Evolutionary conservation across 2,113 vertebrate genomes (phyloP).

Genomic region (Haemorhous mexicanus): DNA sequence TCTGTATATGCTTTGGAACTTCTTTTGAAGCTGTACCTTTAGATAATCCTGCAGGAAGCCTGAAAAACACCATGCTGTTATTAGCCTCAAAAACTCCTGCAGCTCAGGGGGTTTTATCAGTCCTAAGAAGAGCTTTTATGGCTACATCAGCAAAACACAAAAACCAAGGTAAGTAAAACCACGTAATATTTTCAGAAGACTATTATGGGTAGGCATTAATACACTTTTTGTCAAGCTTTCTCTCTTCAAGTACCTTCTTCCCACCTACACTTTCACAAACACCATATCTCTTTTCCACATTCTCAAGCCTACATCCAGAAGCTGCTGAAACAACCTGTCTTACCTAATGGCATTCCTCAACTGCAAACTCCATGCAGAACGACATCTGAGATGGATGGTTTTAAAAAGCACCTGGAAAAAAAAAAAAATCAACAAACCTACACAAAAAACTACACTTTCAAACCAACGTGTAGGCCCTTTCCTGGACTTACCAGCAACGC

Average conservation of each 20-base stretch:
- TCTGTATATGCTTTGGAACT: not conserved
- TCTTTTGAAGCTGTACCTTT: not conserved
- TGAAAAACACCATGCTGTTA: not conserved
- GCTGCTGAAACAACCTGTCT: not conserved
- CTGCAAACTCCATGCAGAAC: not conserved
- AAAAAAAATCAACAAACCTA: not conserved
- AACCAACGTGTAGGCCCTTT: not conserved
- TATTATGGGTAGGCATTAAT: not conserved
- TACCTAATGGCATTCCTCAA: not conserved
- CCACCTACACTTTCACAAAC: not conserved
- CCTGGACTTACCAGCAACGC: not conserved
- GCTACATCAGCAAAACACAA: not conserved
- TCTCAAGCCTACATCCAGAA: not conserved
- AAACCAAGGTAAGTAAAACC: not conserved
- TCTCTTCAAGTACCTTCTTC: not conserved
- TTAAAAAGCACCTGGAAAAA: not conserved
- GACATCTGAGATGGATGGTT: not conserved
- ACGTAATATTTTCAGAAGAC: not conserved
- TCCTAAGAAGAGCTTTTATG: not conserved
- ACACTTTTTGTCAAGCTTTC: not conserved
- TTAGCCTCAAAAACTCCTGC: not conserved
- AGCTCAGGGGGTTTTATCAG: not conserved
- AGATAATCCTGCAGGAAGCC: not conserved
- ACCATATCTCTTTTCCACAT: not conserved
- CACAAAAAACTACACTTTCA: not conserved